Percentiles rank a stretch among this genome's conserved stretches.
These are phyloP conservation scores for Tamandua tetradactyla DNA, from an alignment of 2,797 vertebrate species.

Conservation along the genomic window DNA sequence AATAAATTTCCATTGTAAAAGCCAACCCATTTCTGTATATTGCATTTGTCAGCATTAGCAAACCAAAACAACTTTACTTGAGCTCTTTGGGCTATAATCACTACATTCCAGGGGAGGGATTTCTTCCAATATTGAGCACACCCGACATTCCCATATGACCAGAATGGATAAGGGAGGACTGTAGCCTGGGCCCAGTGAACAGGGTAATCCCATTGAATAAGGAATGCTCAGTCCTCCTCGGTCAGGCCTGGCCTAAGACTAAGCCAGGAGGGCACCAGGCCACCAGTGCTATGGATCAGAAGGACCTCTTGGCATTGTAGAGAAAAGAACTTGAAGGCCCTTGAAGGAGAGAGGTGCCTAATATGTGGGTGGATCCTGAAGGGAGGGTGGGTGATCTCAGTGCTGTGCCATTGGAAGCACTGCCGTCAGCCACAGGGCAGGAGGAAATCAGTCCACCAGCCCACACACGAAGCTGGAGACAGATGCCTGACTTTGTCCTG, in stretches of 20 bases:
- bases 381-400: fast-evolving
- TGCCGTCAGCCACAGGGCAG: fast-evolving
- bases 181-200: no score
- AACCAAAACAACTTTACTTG: not conserved
- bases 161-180: fast-evolving
- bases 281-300: no score
- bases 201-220: no score
- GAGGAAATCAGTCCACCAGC: fast-evolving
- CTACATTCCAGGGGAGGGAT: not conserved
- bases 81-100: no score
- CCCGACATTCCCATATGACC: fast-evolving
- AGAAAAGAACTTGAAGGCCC: not conserved
- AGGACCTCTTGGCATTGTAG: not conserved
- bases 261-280: not conserved
- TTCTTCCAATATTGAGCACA: no score
- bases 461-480: no score
- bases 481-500: not conserved
- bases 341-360: not conserved
- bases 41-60: no score
- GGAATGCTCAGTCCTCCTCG: not conserved
- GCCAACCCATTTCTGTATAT: no score
- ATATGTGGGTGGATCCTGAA: fast-evolving
- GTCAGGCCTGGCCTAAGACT: not conserved
- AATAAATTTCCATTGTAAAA: no score
- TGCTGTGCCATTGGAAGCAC: fast-evolving